Percentiles rank a stretch among this genome's conserved stretches.
phyloP scores from a whole-genome alignment of 2,888 invertebrate species.

The Hipparchia sbordonii region DNA sequence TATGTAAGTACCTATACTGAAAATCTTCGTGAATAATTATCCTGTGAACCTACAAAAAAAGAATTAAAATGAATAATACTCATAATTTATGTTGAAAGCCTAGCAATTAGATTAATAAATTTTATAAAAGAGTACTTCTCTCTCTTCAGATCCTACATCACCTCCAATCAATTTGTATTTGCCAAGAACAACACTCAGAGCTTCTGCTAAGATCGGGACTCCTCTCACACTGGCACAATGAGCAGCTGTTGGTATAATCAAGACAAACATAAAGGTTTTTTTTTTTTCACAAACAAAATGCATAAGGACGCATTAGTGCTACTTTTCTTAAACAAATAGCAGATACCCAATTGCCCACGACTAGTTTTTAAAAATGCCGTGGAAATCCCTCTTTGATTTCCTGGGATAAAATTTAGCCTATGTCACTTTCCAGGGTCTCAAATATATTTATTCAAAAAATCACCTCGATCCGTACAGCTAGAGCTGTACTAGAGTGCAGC shows the following conservation, averaged over 20 bases:
- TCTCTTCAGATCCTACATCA: slow-evolving; percentile 55
- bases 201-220: slow-evolving; percentile 49
- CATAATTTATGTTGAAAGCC: too few species aligned
- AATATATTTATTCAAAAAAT: too few species aligned
- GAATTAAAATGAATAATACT: neutral
- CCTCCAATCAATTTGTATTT: slow-evolving; percentile 60
- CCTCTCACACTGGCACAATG: slow-evolving; percentile 56
- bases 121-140: slow-evolving; percentile 45
- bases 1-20: slow-evolving; percentile 43
- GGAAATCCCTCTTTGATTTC: too few species aligned
- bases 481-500: too few species aligned
- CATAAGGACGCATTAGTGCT: too few species aligned
- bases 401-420: too few species aligned
- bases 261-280: neutral
- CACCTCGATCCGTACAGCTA: too few species aligned
- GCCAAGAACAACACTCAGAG: slow-evolving; percentile 56
- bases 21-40: slow-evolving; percentile 53
- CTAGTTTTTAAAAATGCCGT: too few species aligned
- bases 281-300: too few species aligned
- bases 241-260: slow-evolving; percentile 47
- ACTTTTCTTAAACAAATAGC: too few species aligned
- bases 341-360: too few species aligned
- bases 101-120: neutral
- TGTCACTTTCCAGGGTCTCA: too few species aligned
- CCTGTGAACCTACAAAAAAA: slow-evolving; percentile 50